Conservation (phyloP, 1,140 invertebrate species). For the Platorchestia sp. region DNA sequence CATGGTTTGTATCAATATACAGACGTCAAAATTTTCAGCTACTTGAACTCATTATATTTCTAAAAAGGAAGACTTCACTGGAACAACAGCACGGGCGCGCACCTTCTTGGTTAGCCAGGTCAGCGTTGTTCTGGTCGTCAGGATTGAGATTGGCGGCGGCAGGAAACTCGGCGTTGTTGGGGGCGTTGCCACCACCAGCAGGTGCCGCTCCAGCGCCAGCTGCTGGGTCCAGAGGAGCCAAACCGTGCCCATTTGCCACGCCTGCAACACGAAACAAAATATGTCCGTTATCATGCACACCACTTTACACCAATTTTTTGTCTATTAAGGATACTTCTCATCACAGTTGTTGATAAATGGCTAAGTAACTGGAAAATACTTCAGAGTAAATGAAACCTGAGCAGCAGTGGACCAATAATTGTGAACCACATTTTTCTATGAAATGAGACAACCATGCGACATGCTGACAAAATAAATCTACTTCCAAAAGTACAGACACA, state of each 20-base stretch:
- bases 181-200: not conserved
- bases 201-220: not conserved
- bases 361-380: too few species aligned
- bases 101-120: constrained; percentile 26
- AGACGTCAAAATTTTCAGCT: too few species aligned
- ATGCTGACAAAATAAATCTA: too few species aligned
- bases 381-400: too few species aligned
- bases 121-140: constrained; percentile 27
- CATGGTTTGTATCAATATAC: too few species aligned
- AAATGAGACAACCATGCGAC: too few species aligned
- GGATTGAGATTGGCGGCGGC: not conserved
- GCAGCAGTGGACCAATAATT: too few species aligned
- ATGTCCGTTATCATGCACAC: not conserved
- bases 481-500: too few species aligned
- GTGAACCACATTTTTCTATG: too few species aligned
- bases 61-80: not conserved
- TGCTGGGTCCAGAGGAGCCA: not conserved
- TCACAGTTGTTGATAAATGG: too few species aligned
- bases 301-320: not conserved
- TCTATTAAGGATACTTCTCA: too few species aligned
- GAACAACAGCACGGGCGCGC: not conserved
- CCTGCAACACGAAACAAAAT: not conserved
- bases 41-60: not conserved
- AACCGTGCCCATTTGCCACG: constrained; percentile 12
- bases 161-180: not conserved